Evolutionary conservation across 2,113 vertebrate genomes (phyloP).

Genomic region (Gymnorhina tibicen): DNA sequence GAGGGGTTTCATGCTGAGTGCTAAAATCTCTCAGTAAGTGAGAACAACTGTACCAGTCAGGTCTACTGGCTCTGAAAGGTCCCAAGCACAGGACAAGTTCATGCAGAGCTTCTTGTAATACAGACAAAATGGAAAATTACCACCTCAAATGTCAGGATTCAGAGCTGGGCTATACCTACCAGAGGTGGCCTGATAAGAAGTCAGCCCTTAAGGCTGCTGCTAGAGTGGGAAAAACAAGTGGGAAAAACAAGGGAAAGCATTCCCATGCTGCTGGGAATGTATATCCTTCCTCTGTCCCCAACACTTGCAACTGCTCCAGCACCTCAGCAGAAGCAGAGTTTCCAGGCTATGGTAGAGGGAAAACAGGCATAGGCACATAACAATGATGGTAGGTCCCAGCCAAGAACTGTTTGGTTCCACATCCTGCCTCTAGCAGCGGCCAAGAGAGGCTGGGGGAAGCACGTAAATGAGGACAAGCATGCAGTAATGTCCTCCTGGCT

Average conservation of each 20-base stretch:
- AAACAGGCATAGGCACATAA: neutral
- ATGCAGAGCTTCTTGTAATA: neutral
- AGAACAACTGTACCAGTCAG: neutral
- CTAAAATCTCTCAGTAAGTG: neutral
- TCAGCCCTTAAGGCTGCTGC: neutral
- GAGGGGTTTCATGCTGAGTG: neutral
- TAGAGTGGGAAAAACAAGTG: neutral
- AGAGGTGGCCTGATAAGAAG: neutral
- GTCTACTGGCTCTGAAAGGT: neutral
- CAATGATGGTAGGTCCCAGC: neutral
- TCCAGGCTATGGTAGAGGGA: neutral
- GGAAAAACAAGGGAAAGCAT: neutral
- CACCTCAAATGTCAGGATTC: neutral
- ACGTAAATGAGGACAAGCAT: neutral
- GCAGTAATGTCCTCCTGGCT: neutral
- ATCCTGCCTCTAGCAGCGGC: neutral
- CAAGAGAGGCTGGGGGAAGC: neutral
- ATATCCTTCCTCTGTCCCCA: neutral
- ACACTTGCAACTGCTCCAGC: neutral
- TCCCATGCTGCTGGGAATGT: neutral
- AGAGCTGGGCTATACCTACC: neutral
- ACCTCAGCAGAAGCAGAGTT: neutral
- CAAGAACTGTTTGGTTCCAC: neutral
- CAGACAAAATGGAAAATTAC: neutral
- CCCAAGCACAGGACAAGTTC: neutral